Conservation (phyloP, 2,888 invertebrate species). For the Caenorhabditis uteleia region DNA sequence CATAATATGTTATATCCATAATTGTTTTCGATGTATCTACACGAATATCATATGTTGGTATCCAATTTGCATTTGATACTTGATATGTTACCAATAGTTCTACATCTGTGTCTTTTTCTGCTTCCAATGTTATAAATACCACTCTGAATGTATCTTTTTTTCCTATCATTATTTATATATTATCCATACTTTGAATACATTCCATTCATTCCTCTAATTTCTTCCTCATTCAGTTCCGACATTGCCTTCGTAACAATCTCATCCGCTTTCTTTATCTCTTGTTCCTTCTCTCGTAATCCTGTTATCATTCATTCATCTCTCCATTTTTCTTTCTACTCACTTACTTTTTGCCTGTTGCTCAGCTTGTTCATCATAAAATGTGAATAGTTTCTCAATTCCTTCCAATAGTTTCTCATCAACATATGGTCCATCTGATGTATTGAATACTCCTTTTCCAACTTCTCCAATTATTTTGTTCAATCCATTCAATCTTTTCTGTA, state of each 20-base stretch:
- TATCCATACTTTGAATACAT: no score
- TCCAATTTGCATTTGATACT: constrained; percentile 60
- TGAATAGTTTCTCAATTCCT: constrained; percentile 17
- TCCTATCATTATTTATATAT: no score
- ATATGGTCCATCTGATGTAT: constrained; percentile 14
- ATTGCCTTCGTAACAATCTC: constrained; percentile 22
- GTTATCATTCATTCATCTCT: constrained; percentile 1
- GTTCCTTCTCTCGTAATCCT: constrained; percentile 3
- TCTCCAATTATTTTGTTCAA: constrained; percentile 56
- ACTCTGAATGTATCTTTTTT: background rate
- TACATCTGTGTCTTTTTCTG: constrained; percentile 21
- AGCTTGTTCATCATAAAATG: constrained; percentile 15
- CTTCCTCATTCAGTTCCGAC: constrained; percentile 23
- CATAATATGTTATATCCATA: constrained; percentile 40
- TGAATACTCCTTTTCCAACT: constrained; percentile 26
- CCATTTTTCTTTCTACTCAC: constrained; percentile 2
- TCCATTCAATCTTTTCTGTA: constrained; percentile 49
- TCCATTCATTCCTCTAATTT: constrained; percentile 2
- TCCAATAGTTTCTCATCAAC: constrained; percentile 10
- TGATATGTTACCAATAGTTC: constrained; percentile 50
- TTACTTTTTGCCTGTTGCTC: background rate
- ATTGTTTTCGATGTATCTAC: constrained; percentile 46
- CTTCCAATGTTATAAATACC: constrained; percentile 30
- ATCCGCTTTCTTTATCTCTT: constrained; percentile 2
- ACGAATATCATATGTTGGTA: constrained; percentile 62